Percentiles rank a stretch among this genome's conserved stretches.
phyloP scores from a whole-genome alignment of 2,888 invertebrate species.

The Melolontha melolontha region DNA sequence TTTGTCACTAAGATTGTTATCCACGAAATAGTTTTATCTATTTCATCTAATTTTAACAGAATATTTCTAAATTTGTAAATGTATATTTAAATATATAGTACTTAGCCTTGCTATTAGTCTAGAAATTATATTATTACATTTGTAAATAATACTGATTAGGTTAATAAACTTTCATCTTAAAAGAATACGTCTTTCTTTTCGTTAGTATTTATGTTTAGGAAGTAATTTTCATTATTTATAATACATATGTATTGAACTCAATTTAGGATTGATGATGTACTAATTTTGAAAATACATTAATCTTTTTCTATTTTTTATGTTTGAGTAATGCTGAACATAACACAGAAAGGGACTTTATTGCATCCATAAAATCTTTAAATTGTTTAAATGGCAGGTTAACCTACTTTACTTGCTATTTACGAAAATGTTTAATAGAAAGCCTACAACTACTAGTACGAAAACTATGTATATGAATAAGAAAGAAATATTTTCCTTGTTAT shows the following conservation, averaged over 20 bases:
- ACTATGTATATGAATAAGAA: neutral
- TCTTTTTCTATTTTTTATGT: slow-evolving; percentile 7
- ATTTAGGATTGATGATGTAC: no score
- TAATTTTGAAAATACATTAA: neutral
- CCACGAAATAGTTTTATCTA: neutral
- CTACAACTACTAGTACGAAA: neutral
- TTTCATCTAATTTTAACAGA: slow-evolving; percentile 4
- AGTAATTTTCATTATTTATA: no score
- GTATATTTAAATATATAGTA: no score
- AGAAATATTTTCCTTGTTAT: no score
- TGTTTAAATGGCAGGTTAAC: slow-evolving; percentile 22
- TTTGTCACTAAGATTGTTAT: slow-evolving; percentile 3
- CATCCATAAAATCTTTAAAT: slow-evolving; percentile 23
- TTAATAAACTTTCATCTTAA: no score
- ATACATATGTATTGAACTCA: no score
- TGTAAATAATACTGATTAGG: no score
- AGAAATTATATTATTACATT: no score
- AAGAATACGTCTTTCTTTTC: no score
- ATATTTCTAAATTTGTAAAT: no score
- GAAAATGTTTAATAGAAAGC: slow-evolving; percentile 14
- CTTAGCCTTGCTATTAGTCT: no score
- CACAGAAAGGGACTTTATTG: slow-evolving; percentile 18
- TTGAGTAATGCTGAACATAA: slow-evolving; percentile 5
- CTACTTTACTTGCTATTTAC: slow-evolving; percentile 21
- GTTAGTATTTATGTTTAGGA: no score